These are phyloP conservation scores for Pseudopodoces humilis DNA, from an alignment of 2,113 vertebrate species.

Conservation along the genomic window DNA sequence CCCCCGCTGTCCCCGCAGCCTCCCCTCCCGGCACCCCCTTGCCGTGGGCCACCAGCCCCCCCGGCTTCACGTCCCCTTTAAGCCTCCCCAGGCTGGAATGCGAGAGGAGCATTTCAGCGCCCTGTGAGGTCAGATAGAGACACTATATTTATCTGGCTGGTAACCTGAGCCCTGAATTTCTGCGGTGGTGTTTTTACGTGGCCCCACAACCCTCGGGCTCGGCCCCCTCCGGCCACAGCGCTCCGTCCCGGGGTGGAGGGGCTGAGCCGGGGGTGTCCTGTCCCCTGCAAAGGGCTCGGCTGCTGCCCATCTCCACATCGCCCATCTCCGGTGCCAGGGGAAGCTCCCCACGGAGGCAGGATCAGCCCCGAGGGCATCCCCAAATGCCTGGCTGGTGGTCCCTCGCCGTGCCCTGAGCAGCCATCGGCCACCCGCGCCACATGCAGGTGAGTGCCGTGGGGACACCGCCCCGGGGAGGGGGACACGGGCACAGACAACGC, in stretches of 20 bases:
- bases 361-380: background rate
- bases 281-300: constrained; percentile 20
- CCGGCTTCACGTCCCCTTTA: constrained; percentile 70
- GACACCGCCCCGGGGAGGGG: background rate
- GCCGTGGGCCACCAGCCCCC: background rate
- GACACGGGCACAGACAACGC: background rate
- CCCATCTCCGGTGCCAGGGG: background rate
- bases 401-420: background rate
- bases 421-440: background rate
- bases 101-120: constrained; percentile 59
- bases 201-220: constrained; percentile 20
- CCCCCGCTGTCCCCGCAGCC: background rate
- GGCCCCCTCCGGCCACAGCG: background rate
- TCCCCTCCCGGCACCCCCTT: background rate
- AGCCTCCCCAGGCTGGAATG: constrained; percentile 68
- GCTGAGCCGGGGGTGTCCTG: background rate
- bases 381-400: background rate
- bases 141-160: constrained; percentile 78
- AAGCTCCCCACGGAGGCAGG: background rate
- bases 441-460: background rate
- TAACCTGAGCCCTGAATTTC: constrained; percentile 77
- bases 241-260: background rate
- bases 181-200: background rate
- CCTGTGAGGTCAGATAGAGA: constrained; percentile 80
- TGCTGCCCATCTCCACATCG: background rate